These are phyloP conservation scores for Rana temporaria DNA, from an alignment of 2,113 vertebrate species.

Conservation along the genomic window DNA sequence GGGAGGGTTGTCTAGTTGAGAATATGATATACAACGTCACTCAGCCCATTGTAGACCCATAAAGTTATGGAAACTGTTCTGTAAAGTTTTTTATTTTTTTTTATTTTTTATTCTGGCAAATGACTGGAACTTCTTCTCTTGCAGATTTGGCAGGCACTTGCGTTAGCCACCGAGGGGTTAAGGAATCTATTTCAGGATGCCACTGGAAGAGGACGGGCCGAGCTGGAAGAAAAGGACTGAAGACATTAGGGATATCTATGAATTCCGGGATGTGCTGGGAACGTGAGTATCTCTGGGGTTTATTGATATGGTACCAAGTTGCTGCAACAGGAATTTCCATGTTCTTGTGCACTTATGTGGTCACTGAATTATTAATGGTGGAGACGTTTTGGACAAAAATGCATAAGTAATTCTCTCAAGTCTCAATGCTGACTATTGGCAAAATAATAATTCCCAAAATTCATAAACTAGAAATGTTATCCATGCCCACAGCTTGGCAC, in stretches of 20 bases:
- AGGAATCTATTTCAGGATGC: constrained; percentile 69
- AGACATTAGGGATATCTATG: constrained; percentile 75
- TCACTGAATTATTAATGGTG: no score
- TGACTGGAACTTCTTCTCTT: not conserved
- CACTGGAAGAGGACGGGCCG: constrained; percentile 71
- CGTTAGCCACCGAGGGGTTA: not conserved
- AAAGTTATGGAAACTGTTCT: not conserved
- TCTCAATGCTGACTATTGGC: no score
- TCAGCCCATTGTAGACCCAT: no score
- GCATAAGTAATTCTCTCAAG: no score
- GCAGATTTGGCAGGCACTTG: not conserved
- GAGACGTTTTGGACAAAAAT: no score
- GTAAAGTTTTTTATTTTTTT: not conserved
- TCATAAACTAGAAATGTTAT: no score
- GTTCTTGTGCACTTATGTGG: no score
- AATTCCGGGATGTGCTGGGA: constrained; percentile 81
- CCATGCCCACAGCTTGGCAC: no score
- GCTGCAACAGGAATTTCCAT: not conserved
- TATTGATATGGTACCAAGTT: not conserved
- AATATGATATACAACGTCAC: no score
- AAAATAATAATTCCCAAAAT: no score
- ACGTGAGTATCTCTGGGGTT: constrained; percentile 70
- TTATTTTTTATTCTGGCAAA: not conserved
- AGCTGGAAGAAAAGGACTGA: constrained; percentile 76
- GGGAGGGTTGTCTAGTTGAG: no score